Evolutionary conservation across 1,140 invertebrate genomes (phyloP), one percentile per base, ranked within the genome.

Genomic region (Gonatopus flavifemur): DNA sequence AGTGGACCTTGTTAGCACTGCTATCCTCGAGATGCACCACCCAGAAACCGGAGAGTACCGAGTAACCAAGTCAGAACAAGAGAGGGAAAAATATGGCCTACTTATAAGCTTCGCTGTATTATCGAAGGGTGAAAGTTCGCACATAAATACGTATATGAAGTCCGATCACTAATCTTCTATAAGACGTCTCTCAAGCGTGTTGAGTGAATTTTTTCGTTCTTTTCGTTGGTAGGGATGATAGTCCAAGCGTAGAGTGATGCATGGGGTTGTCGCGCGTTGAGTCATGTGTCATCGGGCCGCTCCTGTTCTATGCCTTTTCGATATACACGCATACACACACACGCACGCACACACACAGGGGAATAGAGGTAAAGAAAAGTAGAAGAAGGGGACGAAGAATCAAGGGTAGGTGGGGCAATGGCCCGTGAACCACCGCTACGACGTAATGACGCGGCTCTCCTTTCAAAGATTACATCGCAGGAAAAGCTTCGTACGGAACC

Each of bases 391-490:
- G 38, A 20, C 43, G 39, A 37, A 48, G 47, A 49, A 44, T 19
- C 3, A 42, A 62, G 62, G 54, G 62, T 50, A 59, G 65, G 50
- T 56, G 62, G 64, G 63, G 70, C 72, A 77, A 77, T 78, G 74
- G 74, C 58, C 72, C 74, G 70, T 76, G 71, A 76, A 76, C 70
- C 66, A 67, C 70, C 64, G 64, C 69, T 57, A 64, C 61, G 67
- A 61, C 68, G 72, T 77, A 78, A 78, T 78, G 76, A 78, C 68
- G 76, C 76, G 74, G 69, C 66, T 76, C 76, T 77, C 70, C 67
- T 77, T 78, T 77, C 74, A 75, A 76, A 77, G 75, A 77, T 77
- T 77, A 73, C 75, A 77, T 76, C 72, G 70, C 66, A 71, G 72
- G 70, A 77, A 77, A 77, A 74, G 70, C 73, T 70, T 57, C 54